Evolutionary conservation across 2,113 vertebrate genomes (phyloP).

Genomic region (Porphyrio hochstetteri): DNA sequence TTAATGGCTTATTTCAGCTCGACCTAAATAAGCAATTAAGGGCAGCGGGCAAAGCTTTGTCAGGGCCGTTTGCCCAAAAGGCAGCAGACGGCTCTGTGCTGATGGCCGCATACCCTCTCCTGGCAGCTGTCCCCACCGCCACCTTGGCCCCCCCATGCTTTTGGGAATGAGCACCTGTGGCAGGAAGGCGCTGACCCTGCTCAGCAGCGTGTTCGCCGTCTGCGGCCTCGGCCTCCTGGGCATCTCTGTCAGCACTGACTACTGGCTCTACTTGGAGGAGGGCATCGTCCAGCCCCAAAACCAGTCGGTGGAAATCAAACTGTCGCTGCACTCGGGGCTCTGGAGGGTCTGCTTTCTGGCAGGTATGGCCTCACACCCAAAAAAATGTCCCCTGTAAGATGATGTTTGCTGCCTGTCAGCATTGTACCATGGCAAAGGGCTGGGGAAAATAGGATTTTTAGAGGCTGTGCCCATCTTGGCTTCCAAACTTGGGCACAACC

Average conservation of each 20-base stretch:
- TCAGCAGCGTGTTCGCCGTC: slow-evolving; percentile 92
- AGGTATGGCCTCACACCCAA: slow-evolving; percentile 64
- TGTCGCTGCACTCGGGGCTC: slow-evolving; percentile 92
- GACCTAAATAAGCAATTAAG: no score
- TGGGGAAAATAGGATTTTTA: neutral
- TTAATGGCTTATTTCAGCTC: neutral
- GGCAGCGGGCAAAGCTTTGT: neutral
- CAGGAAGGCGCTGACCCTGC: slow-evolving; percentile 91
- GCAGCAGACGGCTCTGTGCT: accelerated
- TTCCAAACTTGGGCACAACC: neutral
- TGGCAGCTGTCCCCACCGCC: accelerated
- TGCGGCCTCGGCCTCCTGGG: slow-evolving; percentile 90
- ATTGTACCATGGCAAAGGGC: accelerated
- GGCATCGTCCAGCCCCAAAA: slow-evolving; percentile 89
- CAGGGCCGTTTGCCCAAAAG: neutral
- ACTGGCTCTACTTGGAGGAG: slow-evolving; percentile 97
- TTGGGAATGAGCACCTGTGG: slow-evolving; percentile 85
- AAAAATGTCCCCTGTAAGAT: neutral
- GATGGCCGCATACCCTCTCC: neutral
- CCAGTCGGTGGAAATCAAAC: slow-evolving; percentile 86
- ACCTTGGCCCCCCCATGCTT: neutral
- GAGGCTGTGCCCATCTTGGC: neutral
- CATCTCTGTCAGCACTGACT: slow-evolving; percentile 93
- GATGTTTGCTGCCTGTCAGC: neutral
- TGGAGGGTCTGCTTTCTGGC: slow-evolving; percentile 95